These are phyloP conservation scores for Pygmarrhopalites habei DNA, from an alignment of 1,140 invertebrate genomes.

Conservation along the genomic window DNA sequence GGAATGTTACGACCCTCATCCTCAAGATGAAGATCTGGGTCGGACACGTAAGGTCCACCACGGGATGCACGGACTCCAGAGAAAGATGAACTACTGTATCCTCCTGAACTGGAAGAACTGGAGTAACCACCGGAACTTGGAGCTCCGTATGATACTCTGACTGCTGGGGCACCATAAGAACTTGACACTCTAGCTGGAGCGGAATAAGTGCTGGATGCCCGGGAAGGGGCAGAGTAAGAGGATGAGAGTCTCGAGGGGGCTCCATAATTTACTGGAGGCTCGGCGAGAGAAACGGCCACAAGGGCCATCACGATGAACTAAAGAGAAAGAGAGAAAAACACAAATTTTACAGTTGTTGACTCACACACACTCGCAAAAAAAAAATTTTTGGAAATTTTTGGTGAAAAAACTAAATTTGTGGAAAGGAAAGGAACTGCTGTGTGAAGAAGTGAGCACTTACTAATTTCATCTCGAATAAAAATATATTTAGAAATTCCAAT, in stretches of 20 bases:
- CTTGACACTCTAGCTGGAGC: no score
- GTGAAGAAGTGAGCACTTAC: no score
- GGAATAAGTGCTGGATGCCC: no score
- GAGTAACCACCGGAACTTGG: background rate
- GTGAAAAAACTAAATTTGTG: no score
- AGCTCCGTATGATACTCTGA: background rate
- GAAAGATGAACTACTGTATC: background rate
- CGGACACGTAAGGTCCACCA: background rate
- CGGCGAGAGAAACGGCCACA: background rate
- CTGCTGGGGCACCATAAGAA: no score
- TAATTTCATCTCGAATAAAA: no score
- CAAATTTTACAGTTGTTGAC: no score
- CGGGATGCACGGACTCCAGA: background rate
- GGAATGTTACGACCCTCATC: constrained; percentile 4
- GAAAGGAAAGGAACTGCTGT: no score
- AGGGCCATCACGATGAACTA: constrained; percentile 10
- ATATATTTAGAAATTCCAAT: no score
- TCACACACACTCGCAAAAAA: no score
- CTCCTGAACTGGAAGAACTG: background rate
- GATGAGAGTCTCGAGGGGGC: background rate
- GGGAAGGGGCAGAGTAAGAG: no score
- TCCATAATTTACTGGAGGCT: background rate
- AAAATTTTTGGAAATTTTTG: no score
- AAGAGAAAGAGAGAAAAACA: background rate
- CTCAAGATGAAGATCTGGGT: background rate